Percentiles rank a stretch among this genome's conserved stretches.
phyloP scores from a whole-genome alignment of 2,888 invertebrate genomes.

The Biston stratarius region DNA sequence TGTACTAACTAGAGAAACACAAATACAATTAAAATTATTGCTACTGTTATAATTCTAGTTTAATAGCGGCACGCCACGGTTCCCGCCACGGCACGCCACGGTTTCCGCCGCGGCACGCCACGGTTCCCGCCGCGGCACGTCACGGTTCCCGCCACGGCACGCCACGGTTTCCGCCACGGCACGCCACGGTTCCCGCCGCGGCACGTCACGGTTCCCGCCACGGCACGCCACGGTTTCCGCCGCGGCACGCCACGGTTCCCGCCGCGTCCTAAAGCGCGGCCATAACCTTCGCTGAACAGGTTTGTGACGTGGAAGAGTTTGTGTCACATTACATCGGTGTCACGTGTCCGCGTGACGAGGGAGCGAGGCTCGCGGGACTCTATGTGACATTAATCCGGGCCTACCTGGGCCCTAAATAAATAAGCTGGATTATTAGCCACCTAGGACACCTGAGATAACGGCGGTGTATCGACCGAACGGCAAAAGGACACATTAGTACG shows the following conservation, averaged over 20 bases:
- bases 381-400: background rate
- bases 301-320: slow-evolving; percentile 8
- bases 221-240: too few relatives aligned
- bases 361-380: slow-evolving; percentile 5
- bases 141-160: too few relatives aligned
- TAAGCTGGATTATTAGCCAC: slow-evolving; percentile 19
- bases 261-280: background rate
- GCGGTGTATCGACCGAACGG: background rate
- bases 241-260: background rate
- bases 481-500: background rate
- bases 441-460: slow-evolving; percentile 14
- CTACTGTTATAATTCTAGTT: too few relatives aligned
- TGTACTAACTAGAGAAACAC: too few relatives aligned
- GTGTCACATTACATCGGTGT: slow-evolving; percentile 14
- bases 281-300: background rate
- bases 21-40: too few relatives aligned
- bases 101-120: too few relatives aligned
- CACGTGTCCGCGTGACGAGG: slow-evolving; percentile 19
- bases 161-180: too few relatives aligned
- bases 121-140: background rate
- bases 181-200: too few relatives aligned
- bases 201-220: too few relatives aligned
- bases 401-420: slow-evolving; percentile 21
- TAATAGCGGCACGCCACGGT: too few relatives aligned
- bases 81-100: too few relatives aligned